These are phyloP conservation scores for Erinaceus europaeus DNA, from an alignment of 2,113 vertebrate species.

Conservation along the genomic window DNA sequence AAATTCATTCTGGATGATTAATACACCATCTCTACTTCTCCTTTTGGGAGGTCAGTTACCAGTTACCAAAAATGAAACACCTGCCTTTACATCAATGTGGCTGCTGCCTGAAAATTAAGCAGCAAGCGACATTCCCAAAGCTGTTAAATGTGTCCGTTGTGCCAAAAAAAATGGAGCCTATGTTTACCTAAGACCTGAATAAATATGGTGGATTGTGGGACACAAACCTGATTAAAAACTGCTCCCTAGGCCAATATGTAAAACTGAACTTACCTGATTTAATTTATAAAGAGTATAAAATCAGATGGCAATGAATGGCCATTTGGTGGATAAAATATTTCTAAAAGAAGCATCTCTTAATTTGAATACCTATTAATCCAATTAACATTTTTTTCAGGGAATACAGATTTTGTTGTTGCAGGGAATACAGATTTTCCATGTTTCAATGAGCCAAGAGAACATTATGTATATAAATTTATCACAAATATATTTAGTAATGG, in stretches of 20 bases:
- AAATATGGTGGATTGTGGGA: constrained; percentile 64
- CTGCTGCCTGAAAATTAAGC: constrained; percentile 50
- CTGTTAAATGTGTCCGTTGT: constrained; percentile 64
- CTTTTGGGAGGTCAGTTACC: constrained; percentile 70
- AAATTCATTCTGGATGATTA: constrained; percentile 65
- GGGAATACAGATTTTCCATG: background rate
- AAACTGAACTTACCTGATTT: constrained; percentile 43
- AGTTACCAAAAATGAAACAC: constrained; percentile 79
- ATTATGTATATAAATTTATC: too few species aligned
- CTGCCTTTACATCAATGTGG: constrained; percentile 71
- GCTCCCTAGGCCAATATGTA: constrained; percentile 59
- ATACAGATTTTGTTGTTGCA: background rate
- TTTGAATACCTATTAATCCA: background rate
- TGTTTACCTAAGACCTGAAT: constrained; percentile 76
- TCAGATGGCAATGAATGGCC: background rate
- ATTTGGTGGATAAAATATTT: constrained; percentile 40
- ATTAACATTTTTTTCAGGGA: background rate
- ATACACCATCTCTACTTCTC: constrained; percentile 71
- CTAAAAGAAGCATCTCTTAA: constrained; percentile 2
- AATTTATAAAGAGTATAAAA: constrained; percentile 58
- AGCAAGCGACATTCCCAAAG: constrained; percentile 65
- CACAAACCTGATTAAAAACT: constrained; percentile 70
- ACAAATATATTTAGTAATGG: too few species aligned
- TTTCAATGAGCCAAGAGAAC: background rate
- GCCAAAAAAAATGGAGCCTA: constrained; percentile 74